phyloP scores from a whole-genome alignment of 2,888 invertebrate species.

The Brenthis daphne region DNA sequence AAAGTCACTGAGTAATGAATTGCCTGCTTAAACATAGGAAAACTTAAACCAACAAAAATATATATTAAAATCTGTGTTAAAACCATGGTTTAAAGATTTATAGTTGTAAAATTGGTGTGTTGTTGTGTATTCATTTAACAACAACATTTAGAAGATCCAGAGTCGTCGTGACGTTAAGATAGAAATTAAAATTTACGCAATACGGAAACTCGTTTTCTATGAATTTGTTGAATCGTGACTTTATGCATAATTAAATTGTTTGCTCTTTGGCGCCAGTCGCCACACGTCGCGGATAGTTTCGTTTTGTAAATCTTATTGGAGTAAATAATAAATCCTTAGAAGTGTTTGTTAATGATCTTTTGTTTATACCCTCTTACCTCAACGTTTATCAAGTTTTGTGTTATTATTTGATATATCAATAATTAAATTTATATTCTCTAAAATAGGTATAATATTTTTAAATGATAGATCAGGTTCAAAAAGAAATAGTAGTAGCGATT shows the following conservation, averaged over 20 bases:
- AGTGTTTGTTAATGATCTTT: constrained; percentile 53
- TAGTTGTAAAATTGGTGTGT: neutral
- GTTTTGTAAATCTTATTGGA: constrained; percentile 65
- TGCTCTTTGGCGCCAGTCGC: constrained; percentile 72
- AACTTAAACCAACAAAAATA: no score
- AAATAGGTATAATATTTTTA: no score
- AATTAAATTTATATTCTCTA: no score
- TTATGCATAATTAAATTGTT: constrained; percentile 73
- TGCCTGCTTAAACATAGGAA: no score
- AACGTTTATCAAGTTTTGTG: no score
- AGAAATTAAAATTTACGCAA: constrained; percentile 27
- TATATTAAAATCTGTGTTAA: neutral
- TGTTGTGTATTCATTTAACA: constrained; percentile 8
- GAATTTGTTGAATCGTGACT: constrained; percentile 69
- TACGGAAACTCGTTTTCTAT: constrained; percentile 46
- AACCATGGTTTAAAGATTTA: neutral
- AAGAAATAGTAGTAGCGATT: neutral
- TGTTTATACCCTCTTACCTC: constrained; percentile 44
- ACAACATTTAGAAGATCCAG: neutral
- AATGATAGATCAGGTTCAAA: neutral
- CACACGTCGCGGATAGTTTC: constrained; percentile 66
- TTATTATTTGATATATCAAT: no score
- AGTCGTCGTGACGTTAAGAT: constrained; percentile 12
- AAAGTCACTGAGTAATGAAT: no score
- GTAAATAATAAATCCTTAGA: constrained; percentile 57